phyloP scores from a whole-genome alignment of 2,888 invertebrate species.

The Xylota segnis region DNA sequence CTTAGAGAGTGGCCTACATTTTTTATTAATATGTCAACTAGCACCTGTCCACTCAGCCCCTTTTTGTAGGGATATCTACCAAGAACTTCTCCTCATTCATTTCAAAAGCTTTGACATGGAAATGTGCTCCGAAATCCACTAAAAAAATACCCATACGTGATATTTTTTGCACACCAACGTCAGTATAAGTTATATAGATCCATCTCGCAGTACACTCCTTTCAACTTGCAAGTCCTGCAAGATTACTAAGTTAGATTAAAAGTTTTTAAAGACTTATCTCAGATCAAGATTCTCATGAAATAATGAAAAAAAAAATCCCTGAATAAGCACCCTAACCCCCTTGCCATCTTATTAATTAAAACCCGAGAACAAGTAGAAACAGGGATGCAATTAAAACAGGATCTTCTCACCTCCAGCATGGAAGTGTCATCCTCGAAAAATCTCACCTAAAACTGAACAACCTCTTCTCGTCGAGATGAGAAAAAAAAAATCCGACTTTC shows the following conservation, averaged over 20 bases:
- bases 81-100: too few species aligned
- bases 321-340: not conserved
- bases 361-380: not conserved
- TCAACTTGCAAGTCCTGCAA: too few species aligned
- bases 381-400: constrained; percentile 30
- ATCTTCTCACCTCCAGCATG: not conserved
- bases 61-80: too few species aligned
- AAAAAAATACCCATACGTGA: too few species aligned
- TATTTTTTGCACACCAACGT: too few species aligned
- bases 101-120: too few species aligned
- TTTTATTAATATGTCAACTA: too few species aligned
- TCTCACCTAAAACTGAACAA: not conserved
- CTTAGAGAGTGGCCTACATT: too few species aligned
- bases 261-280: not conserved
- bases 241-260: not conserved
- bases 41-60: too few species aligned
- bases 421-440: not conserved
- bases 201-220: too few species aligned
- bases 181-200: too few species aligned
- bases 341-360: constrained; percentile 22
- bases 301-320: not conserved
- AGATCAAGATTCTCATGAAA: not conserved
- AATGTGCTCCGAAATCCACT: too few species aligned
- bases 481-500: constrained; percentile 11
- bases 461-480: not conserved